Percentiles rank a stretch among this genome's conserved stretches.
These are phyloP conservation scores for Lepeophtheirus salmonis DNA, from an alignment of 1,140 invertebrate species.

Conservation along the genomic window DNA sequence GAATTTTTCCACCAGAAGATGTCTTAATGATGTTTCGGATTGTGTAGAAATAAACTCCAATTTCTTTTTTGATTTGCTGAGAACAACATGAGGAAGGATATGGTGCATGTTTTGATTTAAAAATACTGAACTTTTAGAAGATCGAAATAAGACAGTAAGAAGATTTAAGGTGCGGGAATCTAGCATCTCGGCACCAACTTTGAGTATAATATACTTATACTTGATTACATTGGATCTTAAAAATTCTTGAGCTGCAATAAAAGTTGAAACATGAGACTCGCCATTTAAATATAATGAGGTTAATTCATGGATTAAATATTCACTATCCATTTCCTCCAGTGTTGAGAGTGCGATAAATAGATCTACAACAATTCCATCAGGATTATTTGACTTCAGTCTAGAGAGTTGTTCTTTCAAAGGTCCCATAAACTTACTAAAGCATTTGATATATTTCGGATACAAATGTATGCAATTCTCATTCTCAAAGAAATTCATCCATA, in stretches of 20 bases:
- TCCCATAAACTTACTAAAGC: not conserved
- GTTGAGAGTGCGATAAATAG: not conserved
- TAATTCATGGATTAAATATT: not conserved
- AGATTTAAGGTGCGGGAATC: not conserved
- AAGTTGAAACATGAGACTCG: not conserved
- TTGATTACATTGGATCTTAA: not conserved
- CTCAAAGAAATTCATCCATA: constrained; percentile 5
- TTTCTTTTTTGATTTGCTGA: not conserved
- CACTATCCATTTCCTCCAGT: not conserved
- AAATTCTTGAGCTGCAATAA: not conserved
- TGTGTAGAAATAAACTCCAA: not conserved
- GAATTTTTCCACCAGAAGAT: not conserved
- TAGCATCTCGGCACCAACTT: not conserved
- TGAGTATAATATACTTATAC: not conserved
- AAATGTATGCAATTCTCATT: not conserved
- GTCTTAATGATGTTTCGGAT: not conserved
- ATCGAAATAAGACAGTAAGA: not conserved
- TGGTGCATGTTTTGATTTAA: constrained; percentile 4
- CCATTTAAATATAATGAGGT: not conserved
- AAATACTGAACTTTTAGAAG: not conserved
- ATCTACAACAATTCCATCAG: not conserved
- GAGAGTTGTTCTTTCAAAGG: not conserved
- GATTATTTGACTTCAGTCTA: not conserved
- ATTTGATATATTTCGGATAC: not conserved
- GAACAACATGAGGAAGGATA: not conserved